A percentile compares a stretch with the other conserved stretches of the same genome.
phyloP scores from a whole-genome alignment of 2,797 vertebrate genomes.

The Xerus rutilus region DNA sequence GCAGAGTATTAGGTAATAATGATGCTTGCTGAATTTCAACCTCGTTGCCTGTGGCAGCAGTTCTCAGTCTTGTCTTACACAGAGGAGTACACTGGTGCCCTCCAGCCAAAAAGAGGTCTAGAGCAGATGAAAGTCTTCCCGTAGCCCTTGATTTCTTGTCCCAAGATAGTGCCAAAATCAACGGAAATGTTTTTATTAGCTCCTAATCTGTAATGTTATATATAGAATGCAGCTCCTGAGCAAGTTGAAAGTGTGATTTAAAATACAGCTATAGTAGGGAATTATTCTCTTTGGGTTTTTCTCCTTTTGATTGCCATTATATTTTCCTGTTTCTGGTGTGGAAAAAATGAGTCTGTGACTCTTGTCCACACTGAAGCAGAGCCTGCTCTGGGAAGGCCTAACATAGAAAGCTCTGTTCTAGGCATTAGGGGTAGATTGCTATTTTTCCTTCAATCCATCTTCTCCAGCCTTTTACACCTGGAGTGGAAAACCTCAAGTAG shows the following conservation, averaged over 20 bases:
- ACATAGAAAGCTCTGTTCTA: neutral
- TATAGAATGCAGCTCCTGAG: too few relatives aligned
- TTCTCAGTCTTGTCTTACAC: neutral
- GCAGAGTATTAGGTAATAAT: neutral
- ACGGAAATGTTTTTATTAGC: neutral
- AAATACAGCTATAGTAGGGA: neutral
- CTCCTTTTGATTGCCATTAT: neutral
- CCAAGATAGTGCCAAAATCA: neutral
- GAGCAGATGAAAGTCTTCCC: neutral
- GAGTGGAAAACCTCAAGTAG: neutral
- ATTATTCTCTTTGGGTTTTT: neutral
- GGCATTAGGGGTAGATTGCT: neutral
- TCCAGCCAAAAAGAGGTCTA: neutral
- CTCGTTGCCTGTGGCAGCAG: neutral
- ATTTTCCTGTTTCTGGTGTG: neutral
- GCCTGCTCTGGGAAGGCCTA: neutral
- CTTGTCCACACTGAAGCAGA: neutral
- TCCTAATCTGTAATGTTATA: neutral
- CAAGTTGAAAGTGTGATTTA: neutral
- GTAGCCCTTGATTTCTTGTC: neutral
- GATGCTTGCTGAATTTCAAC: constrained; percentile 2
- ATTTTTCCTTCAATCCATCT: neutral
- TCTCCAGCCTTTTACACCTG: neutral
- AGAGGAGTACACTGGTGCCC: neutral
- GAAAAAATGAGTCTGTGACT: neutral